Base-by-base conservation (phyloP, 1,140 invertebrate species). In the Leptinotarsa lineolata region DNA sequence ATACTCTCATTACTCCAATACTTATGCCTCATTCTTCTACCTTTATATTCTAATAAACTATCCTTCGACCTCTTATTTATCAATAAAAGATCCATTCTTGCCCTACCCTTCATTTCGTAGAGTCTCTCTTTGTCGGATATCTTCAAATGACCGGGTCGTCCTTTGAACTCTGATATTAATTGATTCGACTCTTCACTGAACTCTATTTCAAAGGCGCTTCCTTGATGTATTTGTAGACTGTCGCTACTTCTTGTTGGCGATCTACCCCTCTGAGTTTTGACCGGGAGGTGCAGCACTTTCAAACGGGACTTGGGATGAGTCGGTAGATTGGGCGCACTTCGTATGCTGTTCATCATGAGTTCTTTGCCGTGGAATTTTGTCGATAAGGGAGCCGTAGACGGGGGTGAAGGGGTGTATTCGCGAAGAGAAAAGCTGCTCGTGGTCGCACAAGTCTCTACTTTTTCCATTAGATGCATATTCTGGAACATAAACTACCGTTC, bases 1-100 rank as follows among this genome's bases (percentile, higher is more conserved):
- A 95, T 93, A 81, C 92, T 94, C 82, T 95, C 94, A 2, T 92
- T 93, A 79, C 93, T 94, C 1, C 92, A 94, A 82, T 93, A 95
- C 70, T 94, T 93, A 68, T 88, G 85, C 78, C 87, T 86, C 22
- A 88, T 85, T 76, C 88, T 87, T 87, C 90, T 88, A 70, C 87
- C 88, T 81, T 91, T 91, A 83, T 91, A 90, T 81, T 91, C 90
- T 85, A 91, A 87, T 61, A 81, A 79, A 39, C 89, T 83, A 85
- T 87, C 81, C 83, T 87, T 87, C 75, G 90, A 88, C 87, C 90
- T 88, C 74, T 89, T 88, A 83, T 91, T 91, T 84, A 92, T 89
- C 80, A 91, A 84, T 84, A 92, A 88, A 79, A 90, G 84, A 79
- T 89, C 88, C 83, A 89, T 88, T 76, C 89, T 88, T 70, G 87